phyloP scores from a whole-genome alignment of 2,888 invertebrate species.

The Tetropium fuscum region DNA sequence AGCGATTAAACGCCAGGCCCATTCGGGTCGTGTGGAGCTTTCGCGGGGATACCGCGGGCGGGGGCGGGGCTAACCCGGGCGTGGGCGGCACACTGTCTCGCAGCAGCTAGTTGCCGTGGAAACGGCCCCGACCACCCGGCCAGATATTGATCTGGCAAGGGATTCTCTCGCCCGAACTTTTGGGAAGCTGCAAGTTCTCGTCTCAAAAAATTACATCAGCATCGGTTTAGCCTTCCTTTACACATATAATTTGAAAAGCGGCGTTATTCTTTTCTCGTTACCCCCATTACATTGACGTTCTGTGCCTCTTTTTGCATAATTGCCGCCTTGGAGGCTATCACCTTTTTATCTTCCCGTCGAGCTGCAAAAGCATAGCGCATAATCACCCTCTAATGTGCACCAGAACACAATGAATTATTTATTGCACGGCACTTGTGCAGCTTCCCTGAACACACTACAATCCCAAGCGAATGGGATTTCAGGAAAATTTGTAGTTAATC shows the following conservation, averaged over 20 bases:
- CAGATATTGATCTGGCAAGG: constrained; percentile 65
- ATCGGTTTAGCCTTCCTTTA: constrained; percentile 56
- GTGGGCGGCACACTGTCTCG: constrained; percentile 75
- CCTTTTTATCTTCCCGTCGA: constrained; percentile 17
- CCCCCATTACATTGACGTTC: constrained; percentile 55
- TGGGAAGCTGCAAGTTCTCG: constrained; percentile 45
- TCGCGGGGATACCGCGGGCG: constrained; percentile 30
- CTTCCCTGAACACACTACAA: background rate
- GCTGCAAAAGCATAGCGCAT: constrained; percentile 9
- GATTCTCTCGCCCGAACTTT: constrained; percentile 51
- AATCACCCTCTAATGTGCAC: constrained; percentile 12
- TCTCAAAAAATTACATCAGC: constrained; percentile 49
- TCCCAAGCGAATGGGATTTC: background rate
- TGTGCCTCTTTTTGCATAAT: constrained; percentile 35
- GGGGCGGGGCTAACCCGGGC: constrained; percentile 63
- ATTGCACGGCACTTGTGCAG: background rate
- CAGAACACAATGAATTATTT: constrained; percentile 8
- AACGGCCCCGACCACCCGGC: constrained; percentile 53
- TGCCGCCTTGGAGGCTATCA: constrained; percentile 23
- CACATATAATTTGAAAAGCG: constrained; percentile 55
- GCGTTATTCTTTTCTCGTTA: constrained; percentile 58
- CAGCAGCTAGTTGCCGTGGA: constrained; percentile 70
- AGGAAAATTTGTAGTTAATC: background rate
- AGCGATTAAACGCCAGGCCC: constrained; percentile 55
- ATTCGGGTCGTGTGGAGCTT: constrained; percentile 12